These are phyloP conservation scores for Diadegma fenestrale DNA, from an alignment of 2,888 invertebrate genomes.

Conservation along the genomic window DNA sequence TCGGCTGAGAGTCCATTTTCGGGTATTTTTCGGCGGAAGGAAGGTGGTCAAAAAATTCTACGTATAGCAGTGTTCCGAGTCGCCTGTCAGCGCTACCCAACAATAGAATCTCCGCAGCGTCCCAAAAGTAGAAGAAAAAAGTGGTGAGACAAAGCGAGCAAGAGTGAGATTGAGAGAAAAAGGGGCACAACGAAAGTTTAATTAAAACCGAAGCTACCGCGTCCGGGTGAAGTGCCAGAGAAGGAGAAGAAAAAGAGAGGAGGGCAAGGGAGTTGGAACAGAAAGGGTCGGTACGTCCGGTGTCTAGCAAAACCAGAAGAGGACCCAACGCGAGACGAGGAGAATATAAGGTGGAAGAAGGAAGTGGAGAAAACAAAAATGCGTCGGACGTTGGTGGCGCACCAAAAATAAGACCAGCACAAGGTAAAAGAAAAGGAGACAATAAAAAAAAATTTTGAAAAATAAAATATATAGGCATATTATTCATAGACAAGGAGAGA, in stretches of 20 bases:
- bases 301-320: conserved; percentile 48
- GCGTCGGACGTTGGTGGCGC: conserved; percentile 48
- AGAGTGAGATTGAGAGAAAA: conserved; percentile 34
- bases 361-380: conserved; percentile 34
- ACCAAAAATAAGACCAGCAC: conserved; percentile 59
- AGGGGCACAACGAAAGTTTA: conserved; percentile 75
- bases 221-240: conserved; percentile 51
- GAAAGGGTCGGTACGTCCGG: conserved; percentile 51
- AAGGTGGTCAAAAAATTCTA: conserved; percentile 46
- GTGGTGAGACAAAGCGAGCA: conserved; percentile 53
- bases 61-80: conserved; percentile 1
- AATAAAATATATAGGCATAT: too few relatives aligned
- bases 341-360: conserved; percentile 21
- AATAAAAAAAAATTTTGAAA: conserved; percentile 33
- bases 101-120: conserved; percentile 56
- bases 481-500: background rate
- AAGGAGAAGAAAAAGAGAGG: conserved; percentile 30
- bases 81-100: conserved; percentile 31
- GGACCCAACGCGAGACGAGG: conserved; percentile 30
- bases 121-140: conserved; percentile 12
- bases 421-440: conserved; percentile 53
- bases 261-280: background rate
- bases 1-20: conserved; percentile 28
- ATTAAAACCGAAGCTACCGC: conserved; percentile 75
- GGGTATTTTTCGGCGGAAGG: conserved; percentile 56